Conservation (phyloP, 2,797 vertebrate species). For the Zalophus californianus region DNA sequence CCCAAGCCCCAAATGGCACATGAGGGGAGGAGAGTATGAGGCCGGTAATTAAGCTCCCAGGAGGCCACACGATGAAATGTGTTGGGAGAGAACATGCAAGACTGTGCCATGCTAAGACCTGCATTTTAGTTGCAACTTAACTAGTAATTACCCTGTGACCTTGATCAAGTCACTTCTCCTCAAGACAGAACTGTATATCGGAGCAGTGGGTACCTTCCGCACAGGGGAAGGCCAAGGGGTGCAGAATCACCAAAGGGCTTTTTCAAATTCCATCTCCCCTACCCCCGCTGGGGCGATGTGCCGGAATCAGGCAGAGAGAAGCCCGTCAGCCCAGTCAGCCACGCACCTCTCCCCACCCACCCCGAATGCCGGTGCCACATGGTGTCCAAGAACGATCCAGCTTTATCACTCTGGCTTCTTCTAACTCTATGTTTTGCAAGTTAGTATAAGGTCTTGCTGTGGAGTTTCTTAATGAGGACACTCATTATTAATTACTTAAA, state of each 20-base stretch:
- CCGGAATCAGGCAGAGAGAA: neutral
- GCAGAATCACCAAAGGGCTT: neutral
- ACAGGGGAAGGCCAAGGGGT: neutral
- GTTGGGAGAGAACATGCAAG: neutral
- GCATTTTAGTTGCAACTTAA: neutral
- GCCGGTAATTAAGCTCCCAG: neutral
- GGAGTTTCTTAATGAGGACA: neutral
- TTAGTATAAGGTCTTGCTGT: neutral
- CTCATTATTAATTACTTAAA: conserved; percentile 9
- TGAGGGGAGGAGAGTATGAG: fast-evolving
- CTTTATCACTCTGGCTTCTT: neutral
- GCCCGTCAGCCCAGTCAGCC: neutral
- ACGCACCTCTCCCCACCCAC: fast-evolving
- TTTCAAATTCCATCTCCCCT: neutral
- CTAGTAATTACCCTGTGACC: conserved; percentile 39
- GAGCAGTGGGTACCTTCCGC: neutral
- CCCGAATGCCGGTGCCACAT: fast-evolving
- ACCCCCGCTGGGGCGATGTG: neutral
- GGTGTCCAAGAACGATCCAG: neutral
- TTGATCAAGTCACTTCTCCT: conserved; percentile 41
- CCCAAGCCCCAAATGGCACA: neutral
- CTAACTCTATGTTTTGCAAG: neutral
- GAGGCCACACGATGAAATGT: neutral
- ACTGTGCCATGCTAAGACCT: neutral
- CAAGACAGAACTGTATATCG: neutral